Conservation (phyloP, 2,113 vertebrate species). For the Panthera tigris region DNA sequence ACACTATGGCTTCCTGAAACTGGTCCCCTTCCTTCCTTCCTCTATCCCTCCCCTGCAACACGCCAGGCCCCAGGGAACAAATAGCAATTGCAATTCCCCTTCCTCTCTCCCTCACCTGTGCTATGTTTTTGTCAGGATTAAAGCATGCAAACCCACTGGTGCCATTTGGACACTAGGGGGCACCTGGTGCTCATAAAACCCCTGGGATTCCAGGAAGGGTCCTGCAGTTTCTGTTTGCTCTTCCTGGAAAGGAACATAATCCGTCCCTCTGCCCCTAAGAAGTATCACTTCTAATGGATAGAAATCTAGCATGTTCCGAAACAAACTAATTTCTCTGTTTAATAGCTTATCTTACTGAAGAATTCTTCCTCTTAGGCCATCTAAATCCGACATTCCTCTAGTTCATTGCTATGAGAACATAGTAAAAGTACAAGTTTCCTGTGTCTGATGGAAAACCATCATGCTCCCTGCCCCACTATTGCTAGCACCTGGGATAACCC, state of each 20-base stretch:
- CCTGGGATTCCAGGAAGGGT: background rate
- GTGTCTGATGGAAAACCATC: background rate
- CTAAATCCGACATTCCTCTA: background rate
- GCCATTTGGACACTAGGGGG: conserved; percentile 11
- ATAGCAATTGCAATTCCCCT: background rate
- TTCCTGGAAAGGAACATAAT: background rate
- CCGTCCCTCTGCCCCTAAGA: background rate
- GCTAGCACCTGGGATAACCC: background rate
- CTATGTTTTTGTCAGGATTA: background rate
- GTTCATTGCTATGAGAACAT: background rate
- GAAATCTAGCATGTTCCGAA: background rate
- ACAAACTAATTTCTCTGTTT: background rate
- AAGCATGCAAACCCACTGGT: background rate
- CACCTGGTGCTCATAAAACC: background rate
- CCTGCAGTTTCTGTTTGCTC: background rate
- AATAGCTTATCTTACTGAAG: background rate
- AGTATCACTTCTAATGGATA: background rate
- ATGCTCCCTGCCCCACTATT: background rate
- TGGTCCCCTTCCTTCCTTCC: background rate
- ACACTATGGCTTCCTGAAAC: background rate
- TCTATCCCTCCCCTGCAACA: accelerated
- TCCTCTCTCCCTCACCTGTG: accelerated
- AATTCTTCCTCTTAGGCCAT: background rate
- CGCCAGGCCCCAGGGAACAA: background rate
- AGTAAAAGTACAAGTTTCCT: background rate